Evolutionary conservation across 1,140 invertebrate genomes (phyloP), one percentile per base, ranked within the genome.

Genomic region (Ridgeia piscesae): DNA sequence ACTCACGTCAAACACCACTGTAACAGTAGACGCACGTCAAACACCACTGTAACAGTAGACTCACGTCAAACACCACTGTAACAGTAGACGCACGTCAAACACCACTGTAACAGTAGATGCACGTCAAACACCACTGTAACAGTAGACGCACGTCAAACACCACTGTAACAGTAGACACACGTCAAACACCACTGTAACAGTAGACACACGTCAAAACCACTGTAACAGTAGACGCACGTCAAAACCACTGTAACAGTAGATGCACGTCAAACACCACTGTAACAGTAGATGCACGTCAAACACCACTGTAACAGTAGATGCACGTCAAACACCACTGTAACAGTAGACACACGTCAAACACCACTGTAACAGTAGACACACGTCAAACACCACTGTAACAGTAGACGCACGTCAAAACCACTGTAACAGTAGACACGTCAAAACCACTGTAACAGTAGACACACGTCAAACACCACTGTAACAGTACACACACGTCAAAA

Each of bases 191-290:
- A n/a, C n/a, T n/a, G n/a, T n/a, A n/a, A n/a, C n/a, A n/a, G n/a
- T n/a, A n/a, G n/a, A n/a, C n/a, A n/a, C 58, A 95, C 94, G n/a
- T 95, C n/a, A 90, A 96, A 94, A 94, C 93, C 34, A 96, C 96
- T 96, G 94, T 34, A 95, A 94, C 91, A 91, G 92, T 93, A 90
- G 35, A 90, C 2, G 17, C 89, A 8, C 58, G 2, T 77, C 58
- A 77, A 42, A n/a, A n/a, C n/a, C n/a, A n/a, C n/a, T n/a, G n/a
- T n/a, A n/a, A n/a, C n/a, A n/a, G n/a, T n/a, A n/a, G n/a, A n/a
- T n/a, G 93, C 58, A 95, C 94, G n/a, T 95, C n/a, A 90, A 96
- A 94, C 34, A 94, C 93, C 34, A 96, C 96, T 96, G 94, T 34
- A 95, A 94, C 91, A 91, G 92, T 93, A 90, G 35, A 90, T 14